Evolutionary conservation across 2,113 vertebrate genomes (phyloP).

Genomic region (Peromyscus californicus): DNA sequence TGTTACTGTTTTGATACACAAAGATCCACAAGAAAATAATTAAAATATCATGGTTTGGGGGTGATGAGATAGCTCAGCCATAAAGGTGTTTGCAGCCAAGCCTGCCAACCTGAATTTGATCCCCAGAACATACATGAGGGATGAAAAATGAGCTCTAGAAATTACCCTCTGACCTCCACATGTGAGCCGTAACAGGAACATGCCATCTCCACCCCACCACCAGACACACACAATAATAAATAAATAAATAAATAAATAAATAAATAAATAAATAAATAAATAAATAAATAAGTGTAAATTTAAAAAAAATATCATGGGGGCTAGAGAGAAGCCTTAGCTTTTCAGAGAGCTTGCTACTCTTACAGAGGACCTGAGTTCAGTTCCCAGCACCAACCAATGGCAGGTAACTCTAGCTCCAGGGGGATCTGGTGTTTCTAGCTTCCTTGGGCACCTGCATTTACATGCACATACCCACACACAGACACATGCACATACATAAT

Average conservation of each 20-base stretch:
- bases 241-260: background rate
- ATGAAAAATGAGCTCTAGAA: too few relatives aligned
- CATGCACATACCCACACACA: background rate
- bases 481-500: background rate
- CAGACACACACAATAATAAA: background rate
- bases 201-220: background rate
- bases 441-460: background rate
- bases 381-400: background rate
- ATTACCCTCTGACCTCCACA: background rate
- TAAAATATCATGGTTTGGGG: background rate
- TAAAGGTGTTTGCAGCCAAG: background rate
- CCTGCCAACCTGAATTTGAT: background rate
- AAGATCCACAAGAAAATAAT: background rate
- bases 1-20: background rate
- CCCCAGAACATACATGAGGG: background rate
- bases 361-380: background rate
- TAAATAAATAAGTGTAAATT: background rate
- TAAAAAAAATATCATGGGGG: background rate
- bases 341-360: background rate
- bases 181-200: background rate
- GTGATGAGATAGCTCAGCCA: background rate
- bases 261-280: background rate
- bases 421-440: background rate
- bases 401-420: background rate
- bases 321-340: background rate